These are phyloP conservation scores for Poliocrania exsul DNA, from an alignment of 2,797 vertebrate species.

Conservation along the genomic window DNA sequence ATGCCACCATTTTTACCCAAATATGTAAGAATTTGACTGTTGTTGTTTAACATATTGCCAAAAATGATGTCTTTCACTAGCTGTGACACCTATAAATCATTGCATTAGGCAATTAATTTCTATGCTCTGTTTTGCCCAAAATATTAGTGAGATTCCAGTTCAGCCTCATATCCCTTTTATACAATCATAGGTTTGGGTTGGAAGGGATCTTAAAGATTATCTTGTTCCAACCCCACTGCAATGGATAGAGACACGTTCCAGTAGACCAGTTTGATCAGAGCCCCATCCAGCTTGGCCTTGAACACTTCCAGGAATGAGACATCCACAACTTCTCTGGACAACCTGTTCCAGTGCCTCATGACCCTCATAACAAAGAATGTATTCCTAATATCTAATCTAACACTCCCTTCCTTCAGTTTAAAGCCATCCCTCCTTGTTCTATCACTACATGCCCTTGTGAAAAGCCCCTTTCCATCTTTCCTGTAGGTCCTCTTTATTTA, in stretches of 20 bases:
- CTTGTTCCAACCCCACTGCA: neutral
- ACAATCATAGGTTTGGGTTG: neutral
- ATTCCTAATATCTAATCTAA: neutral
- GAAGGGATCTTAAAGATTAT: neutral
- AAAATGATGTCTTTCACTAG: neutral
- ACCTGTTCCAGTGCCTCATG: neutral
- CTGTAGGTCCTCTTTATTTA: neutral
- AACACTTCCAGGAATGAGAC: neutral
- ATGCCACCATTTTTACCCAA: neutral
- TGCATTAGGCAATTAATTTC: neutral
- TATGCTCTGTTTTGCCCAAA: neutral
- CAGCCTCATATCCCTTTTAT: neutral
- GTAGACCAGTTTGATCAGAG: neutral
- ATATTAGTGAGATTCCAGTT: neutral
- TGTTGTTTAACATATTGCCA: neutral
- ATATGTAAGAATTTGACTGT: neutral
- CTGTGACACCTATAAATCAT: neutral
- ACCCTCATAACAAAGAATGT: neutral
- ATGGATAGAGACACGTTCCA: too few relatives aligned
- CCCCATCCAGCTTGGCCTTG: neutral
- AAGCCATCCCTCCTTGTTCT: neutral
- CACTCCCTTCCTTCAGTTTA: neutral
- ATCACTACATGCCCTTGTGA: rapidly evolving
- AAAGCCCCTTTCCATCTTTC: neutral
- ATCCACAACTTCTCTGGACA: rapidly evolving